Conservation (phyloP, 2,113 vertebrate genomes). For the Mesoclemmys tuberculata region DNA sequence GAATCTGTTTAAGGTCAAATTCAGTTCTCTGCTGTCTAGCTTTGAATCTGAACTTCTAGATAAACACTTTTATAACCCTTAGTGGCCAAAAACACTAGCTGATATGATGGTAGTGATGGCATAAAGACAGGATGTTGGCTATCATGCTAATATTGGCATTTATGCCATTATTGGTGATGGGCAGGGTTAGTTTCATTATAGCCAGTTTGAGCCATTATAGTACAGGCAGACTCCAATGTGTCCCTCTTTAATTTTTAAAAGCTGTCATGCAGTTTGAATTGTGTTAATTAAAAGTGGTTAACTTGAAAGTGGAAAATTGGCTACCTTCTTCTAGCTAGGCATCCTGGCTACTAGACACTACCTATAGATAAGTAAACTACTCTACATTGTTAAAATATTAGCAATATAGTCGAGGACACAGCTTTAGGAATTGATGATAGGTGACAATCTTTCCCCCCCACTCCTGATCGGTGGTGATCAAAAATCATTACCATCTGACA, state of each 20-base stretch:
- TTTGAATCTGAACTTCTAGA: conserved; percentile 46
- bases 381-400: background rate
- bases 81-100: background rate
- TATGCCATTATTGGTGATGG: background rate
- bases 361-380: background rate
- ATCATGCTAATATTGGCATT: background rate
- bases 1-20: conserved; percentile 69
- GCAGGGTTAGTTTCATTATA: background rate
- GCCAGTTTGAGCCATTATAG: background rate
- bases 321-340: background rate
- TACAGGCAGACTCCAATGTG: background rate
- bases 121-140: background rate
- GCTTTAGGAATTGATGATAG: background rate
- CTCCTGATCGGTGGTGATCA: background rate
- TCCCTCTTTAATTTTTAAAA: background rate
- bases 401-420: fast-evolving
- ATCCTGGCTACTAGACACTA: background rate
- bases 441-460: background rate
- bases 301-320: background rate
- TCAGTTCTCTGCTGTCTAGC: conserved; percentile 65
- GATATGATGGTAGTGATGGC: background rate
- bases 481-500: background rate
- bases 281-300: background rate
- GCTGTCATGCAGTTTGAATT: background rate
- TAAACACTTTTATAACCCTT: background rate